These are phyloP conservation scores for Columba janthina DNA, from an alignment of 2,113 vertebrate genomes.

Conservation along the genomic window DNA sequence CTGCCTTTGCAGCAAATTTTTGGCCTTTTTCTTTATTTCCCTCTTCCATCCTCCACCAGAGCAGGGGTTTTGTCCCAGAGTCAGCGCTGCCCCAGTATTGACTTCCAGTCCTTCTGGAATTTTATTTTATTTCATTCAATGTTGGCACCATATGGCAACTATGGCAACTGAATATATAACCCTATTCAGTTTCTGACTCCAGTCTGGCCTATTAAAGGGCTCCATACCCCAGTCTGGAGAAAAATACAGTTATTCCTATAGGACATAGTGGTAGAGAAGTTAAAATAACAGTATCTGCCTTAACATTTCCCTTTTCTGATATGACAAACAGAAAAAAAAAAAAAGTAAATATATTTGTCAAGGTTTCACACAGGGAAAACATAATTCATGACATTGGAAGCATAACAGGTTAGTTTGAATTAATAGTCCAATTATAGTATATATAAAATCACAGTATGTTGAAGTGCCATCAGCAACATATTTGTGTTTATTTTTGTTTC, in stretches of 20 bases:
- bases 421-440: neutral
- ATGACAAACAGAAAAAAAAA: neutral
- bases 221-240: neutral
- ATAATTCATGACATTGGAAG: neutral
- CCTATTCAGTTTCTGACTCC: slow-evolving; percentile 44
- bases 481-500: neutral
- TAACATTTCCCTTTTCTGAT: neutral
- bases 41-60: neutral
- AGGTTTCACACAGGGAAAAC: neutral
- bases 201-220: slow-evolving; percentile 21
- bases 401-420: neutral
- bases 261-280: neutral
- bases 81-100: slow-evolving; percentile 2
- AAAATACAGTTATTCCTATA: neutral
- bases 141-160: slow-evolving; percentile 71
- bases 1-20: neutral
- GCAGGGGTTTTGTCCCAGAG: neutral
- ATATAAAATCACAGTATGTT: neutral
- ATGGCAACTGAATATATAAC: slow-evolving; percentile 73
- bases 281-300: neutral
- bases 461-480: neutral
- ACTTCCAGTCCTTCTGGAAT: slow-evolving; percentile 32
- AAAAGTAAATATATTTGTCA: neutral
- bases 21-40: neutral
- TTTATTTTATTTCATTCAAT: slow-evolving; percentile 61